Conservation (phyloP, 1,140 invertebrate species). For the Lucilia cuprina region DNA sequence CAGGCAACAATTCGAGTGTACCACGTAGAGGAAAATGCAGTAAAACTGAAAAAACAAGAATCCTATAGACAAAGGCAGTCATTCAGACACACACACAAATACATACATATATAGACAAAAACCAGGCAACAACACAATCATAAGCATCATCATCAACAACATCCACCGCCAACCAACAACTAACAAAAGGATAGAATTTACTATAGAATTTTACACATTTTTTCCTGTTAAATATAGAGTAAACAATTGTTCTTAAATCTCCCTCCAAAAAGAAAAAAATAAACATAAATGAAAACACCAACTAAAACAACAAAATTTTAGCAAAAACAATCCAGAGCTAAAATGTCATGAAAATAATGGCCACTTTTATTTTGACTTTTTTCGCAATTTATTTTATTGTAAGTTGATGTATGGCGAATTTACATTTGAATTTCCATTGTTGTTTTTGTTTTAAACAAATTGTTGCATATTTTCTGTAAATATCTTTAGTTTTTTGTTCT, state of each 20-base stretch:
- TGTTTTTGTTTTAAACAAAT: not conserved
- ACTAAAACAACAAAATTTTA: not conserved
- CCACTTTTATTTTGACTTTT: not conserved
- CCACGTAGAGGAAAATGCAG: constrained; percentile 3
- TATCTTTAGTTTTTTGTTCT: not conserved
- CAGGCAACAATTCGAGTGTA: constrained; percentile 33
- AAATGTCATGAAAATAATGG: constrained; percentile 11
- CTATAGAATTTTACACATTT: not conserved
- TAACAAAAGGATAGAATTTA: not conserved
- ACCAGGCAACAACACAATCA: not conserved
- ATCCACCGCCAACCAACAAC: not conserved
- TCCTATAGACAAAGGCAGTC: not conserved
- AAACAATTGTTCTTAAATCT: constrained; percentile 3
- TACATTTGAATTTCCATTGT: not conserved
- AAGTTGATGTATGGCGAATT: not conserved
- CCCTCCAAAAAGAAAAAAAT: not conserved
- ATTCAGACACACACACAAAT: not conserved
- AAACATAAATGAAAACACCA: not conserved
- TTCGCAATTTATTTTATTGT: not conserved
- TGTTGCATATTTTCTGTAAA: constrained; percentile 2
- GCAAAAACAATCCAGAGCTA: not conserved
- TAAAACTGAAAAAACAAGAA: not conserved
- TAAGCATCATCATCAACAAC: not conserved
- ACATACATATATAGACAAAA: not conserved
- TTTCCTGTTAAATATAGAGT: not conserved